phyloP scores from a whole-genome alignment of 2,113 vertebrate species.

The Varanus komodoensis region DNA sequence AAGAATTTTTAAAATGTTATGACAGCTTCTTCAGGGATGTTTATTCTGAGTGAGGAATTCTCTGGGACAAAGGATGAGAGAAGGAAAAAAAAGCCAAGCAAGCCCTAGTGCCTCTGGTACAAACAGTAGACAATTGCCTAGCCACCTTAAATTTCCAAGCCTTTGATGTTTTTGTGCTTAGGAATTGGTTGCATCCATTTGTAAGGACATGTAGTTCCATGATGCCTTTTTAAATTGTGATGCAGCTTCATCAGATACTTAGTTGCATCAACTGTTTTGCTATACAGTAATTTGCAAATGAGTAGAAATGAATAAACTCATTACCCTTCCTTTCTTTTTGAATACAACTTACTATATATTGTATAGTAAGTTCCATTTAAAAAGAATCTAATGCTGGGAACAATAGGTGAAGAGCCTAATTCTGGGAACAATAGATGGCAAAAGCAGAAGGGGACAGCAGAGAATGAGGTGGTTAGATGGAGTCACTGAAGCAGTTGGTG shows the following conservation, averaged over 20 bases:
- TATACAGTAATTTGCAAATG: background rate
- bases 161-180: background rate
- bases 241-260: background rate
- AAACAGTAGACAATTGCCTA: background rate
- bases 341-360: too few species aligned
- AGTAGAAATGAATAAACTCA: too few species aligned
- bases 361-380: too few species aligned
- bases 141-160: background rate
- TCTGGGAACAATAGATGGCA: too few species aligned
- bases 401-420: too few species aligned
- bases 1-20: background rate
- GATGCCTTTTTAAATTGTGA: background rate
- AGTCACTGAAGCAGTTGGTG: too few species aligned
- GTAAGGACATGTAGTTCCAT: background rate
- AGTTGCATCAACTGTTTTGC: background rate
- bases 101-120: background rate
- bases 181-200: background rate
- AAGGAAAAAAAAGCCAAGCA: background rate
- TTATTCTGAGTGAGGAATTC: too few species aligned
- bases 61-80: background rate
- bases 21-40: background rate
- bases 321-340: too few species aligned
- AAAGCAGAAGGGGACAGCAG: too few species aligned
- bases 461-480: too few species aligned
- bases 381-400: too few species aligned